phyloP scores from a whole-genome alignment of 2,113 vertebrate genomes.

The Pseudorectes ferrugineus region DNA sequence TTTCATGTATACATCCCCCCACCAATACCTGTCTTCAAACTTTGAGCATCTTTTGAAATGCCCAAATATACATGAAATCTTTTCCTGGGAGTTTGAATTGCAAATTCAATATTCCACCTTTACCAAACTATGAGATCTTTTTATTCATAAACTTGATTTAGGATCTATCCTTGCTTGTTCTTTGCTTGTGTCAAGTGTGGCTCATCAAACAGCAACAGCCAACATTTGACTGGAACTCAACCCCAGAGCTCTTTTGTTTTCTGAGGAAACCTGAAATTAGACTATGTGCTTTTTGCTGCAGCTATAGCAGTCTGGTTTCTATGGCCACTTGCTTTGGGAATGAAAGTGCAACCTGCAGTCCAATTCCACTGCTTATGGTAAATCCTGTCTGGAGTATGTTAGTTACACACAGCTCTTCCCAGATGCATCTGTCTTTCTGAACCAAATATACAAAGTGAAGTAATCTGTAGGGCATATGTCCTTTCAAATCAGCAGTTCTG shows the following conservation, averaged over 20 bases:
- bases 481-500: background rate
- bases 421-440: background rate
- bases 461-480: background rate
- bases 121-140: background rate
- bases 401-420: background rate
- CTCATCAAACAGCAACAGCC: background rate
- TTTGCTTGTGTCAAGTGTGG: background rate
- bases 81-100: background rate
- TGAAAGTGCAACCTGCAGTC: background rate
- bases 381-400: background rate
- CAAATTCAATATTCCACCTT: background rate
- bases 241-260: background rate
- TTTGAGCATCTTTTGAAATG: background rate
- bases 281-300: background rate
- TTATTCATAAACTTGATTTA: background rate
- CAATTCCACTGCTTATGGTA: background rate
- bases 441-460: background rate
- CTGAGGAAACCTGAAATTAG: background rate
- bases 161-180: background rate
- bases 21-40: fast-evolving
- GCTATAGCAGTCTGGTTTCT: background rate
- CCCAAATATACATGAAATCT: background rate
- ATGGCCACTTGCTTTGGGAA: background rate
- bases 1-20: too few species aligned
- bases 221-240: background rate